Conservation (phyloP, 2,797 vertebrate species). For the Labroides dimidiatus region DNA sequence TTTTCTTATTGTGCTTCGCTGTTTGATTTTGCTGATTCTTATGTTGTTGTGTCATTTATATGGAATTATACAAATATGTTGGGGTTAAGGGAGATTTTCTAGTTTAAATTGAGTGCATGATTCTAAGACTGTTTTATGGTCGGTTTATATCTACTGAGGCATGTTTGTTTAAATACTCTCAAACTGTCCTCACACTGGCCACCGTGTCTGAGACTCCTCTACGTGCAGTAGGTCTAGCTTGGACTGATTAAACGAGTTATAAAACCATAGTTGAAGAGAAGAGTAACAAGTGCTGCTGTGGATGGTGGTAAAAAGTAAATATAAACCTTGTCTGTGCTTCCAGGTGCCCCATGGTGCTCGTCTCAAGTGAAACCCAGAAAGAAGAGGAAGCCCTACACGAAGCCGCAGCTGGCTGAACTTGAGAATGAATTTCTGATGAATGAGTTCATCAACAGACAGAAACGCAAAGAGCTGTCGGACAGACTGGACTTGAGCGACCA, state of each 20-base stretch:
- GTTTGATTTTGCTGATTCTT: not conserved
- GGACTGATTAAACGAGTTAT: not conserved
- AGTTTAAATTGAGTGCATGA: not conserved
- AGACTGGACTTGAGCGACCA: conserved; percentile 91
- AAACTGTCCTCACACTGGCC: not conserved
- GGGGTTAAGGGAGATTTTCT: not conserved
- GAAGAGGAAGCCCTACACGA: conserved; percentile 96
- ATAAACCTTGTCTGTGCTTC: conserved; percentile 39
- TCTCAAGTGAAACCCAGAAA: conserved; percentile 90
- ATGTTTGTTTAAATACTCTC: conserved; percentile 16
- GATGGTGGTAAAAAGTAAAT: conserved; percentile 38
- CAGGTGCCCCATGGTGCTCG: conserved; percentile 92
- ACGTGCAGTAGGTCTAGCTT: not conserved
- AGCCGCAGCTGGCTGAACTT: conserved; percentile 93
- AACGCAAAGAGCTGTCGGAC: conserved; percentile 92
- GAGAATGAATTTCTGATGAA: conserved; percentile 95
- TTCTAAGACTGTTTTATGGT: not conserved
- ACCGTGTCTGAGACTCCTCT: not conserved
- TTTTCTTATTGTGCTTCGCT: not conserved
- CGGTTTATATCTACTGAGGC: conserved; percentile 1
- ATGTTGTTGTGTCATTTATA: not conserved
- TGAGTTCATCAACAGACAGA: conserved; percentile 96
- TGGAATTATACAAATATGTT: not conserved
- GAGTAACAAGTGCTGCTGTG: not conserved
- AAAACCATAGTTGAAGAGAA: not conserved